Conservation (phyloP, 2,113 vertebrate genomes). For the Salminus brasiliensis region DNA sequence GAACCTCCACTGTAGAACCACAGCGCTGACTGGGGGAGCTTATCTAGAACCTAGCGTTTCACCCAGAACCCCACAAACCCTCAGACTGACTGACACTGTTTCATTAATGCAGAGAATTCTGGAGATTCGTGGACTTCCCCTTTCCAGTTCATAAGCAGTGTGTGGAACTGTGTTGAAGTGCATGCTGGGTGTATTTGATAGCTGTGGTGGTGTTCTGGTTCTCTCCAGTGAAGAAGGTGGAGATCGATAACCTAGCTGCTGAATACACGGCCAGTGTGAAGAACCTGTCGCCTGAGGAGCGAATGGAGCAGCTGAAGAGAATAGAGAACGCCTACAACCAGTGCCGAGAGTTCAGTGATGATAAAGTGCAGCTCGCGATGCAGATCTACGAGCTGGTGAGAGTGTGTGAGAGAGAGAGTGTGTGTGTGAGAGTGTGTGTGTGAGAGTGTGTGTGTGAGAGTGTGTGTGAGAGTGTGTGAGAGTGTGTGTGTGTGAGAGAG, state of each 20-base stretch:
- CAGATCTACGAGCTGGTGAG: conserved; percentile 98
- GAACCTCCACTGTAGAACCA: too few species aligned
- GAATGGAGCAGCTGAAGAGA: conserved; percentile 90
- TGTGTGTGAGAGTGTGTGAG: too few species aligned
- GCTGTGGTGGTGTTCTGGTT: neutral
- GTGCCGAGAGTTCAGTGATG: conserved; percentile 97
- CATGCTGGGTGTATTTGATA: neutral
- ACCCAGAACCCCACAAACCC: too few species aligned
- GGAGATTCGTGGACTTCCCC: too few species aligned
- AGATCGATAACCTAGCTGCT: conserved; percentile 92
- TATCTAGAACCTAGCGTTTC: too few species aligned
- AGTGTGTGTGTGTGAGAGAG: neutral
- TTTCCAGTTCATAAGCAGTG: too few species aligned
- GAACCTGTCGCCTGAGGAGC: conserved; percentile 89
- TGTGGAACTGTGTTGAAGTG: neutral
- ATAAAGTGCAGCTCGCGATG: conserved; percentile 98
- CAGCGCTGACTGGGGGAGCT: too few species aligned
- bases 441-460: neutral
- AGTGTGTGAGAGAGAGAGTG: conserved; percentile 72
- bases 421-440: neutral
- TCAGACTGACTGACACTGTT: too few species aligned
- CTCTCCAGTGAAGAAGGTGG: conserved; percentile 89
- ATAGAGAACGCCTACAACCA: conserved; percentile 96
- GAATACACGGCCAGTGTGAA: conserved; percentile 92
- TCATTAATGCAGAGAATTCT: too few species aligned